Conservation (phyloP, 2,113 vertebrate species). For the Eurystomus gularis region DNA sequence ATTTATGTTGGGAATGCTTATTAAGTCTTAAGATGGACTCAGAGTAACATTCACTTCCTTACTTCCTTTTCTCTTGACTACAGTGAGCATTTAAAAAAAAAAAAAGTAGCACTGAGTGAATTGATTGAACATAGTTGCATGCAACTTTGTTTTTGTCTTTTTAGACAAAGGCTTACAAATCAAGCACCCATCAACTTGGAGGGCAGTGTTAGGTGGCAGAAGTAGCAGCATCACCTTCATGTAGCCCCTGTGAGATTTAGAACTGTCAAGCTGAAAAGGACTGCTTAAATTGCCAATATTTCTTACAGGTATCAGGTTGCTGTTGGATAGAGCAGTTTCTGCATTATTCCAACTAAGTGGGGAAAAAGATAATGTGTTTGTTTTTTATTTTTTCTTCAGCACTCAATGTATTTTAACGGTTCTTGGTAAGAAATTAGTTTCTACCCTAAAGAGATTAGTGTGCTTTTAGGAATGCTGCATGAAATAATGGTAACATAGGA, state of each 20-base stretch:
- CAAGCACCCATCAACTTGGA: neutral
- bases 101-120: neutral
- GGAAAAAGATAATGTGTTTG: neutral
- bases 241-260: neutral
- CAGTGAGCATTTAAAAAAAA: neutral
- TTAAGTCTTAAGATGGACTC: neutral
- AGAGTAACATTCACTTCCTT: neutral
- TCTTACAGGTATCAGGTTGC: neutral
- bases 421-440: neutral
- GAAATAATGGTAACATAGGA: neutral
- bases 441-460: neutral
- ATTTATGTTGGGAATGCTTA: neutral
- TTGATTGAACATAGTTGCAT: neutral
- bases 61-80: neutral
- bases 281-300: neutral
- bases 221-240: neutral
- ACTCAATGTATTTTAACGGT: neutral
- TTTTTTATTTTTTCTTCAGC: neutral
- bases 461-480: neutral
- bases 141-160: neutral
- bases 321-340: neutral
- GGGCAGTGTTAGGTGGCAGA: neutral
- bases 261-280: neutral
- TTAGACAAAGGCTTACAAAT: neutral
- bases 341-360: neutral